Base-by-base conservation (phyloP, 2,888 invertebrate species). In the Timandra comae region DNA sequence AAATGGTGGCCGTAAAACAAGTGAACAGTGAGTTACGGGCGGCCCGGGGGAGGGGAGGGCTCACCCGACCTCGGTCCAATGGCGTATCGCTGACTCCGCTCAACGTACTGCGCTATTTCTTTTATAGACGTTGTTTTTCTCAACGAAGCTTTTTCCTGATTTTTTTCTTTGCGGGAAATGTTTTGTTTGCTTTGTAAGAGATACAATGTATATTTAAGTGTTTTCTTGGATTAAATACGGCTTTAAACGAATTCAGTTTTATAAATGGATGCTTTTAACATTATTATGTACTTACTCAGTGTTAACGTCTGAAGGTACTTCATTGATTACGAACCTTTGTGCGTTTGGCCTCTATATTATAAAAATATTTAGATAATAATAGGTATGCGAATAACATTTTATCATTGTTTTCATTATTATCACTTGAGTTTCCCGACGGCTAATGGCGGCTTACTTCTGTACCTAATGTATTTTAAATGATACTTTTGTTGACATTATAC, bases 1-100 rank as follows among this genome's bases (percentile, higher is more conserved):
- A 85, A 80, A 85, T 85, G 84, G 84, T 84, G 74, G 81, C 82
- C 78, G 74, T 85, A 84, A 84, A 84, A 76, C 85, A 82, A 85
- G 84, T 81, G 84, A 85, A 85, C 75, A 81, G 85, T 82, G 85
- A 84, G 85, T 85, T 81, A 85, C 78, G 72, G 78, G 64, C 71
- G 72, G 78, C 65, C 71, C 66, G 67, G 50, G 52, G 52, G 39
- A 49, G 41, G 39, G 52, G 51, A 54, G 57, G 57, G 53, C 55
- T 50, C 47, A 36, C 43, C 49, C 30, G 51, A 55, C 67, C 10
- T 4, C 24, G 24, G 63, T 62, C 85, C 85, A 85, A 85, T 85
- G 53, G 76, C 70, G 61, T 48, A 54, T 42, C 75, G 77, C 78
- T 74, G 75, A 78, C 70, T 24, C 24, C 70, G 68, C 71, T 78